Evolutionary conservation across 2,113 vertebrate species (phyloP).

Genomic region (Rhodinocichla rosea): DNA sequence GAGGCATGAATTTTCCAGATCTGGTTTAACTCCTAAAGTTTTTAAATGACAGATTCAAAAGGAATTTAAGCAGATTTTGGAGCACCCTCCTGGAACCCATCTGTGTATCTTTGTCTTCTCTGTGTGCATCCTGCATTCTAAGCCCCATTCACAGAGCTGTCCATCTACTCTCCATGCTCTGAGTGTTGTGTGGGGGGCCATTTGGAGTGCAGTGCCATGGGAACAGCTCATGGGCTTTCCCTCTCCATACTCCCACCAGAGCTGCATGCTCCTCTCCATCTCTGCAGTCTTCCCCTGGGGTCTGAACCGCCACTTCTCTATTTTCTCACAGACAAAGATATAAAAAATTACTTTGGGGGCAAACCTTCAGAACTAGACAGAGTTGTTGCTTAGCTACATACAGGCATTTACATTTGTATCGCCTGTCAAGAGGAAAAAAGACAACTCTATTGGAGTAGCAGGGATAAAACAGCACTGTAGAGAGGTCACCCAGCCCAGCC

Average conservation of each 20-base stretch:
- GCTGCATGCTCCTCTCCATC: fast-evolving
- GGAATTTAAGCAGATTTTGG: neutral
- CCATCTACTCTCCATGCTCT: neutral
- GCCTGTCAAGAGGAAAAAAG: neutral
- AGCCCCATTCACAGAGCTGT: neutral
- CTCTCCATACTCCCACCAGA: fast-evolving
- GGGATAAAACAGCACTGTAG: neutral
- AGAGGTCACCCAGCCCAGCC: neutral
- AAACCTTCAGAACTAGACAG: neutral
- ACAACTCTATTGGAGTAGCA: neutral
- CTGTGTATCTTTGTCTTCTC: neutral
- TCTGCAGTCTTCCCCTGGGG: neutral
- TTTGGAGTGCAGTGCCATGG: neutral
- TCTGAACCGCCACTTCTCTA: neutral
- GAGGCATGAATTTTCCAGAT: neutral
- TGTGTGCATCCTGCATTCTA: neutral
- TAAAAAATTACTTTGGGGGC: neutral
- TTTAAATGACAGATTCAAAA: neutral
- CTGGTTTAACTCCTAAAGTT: neutral
- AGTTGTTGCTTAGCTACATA: neutral
- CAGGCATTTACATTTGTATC: neutral
- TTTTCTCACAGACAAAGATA: neutral
- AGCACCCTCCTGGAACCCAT: neutral
- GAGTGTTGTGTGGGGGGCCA: neutral
- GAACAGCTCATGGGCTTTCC: neutral